phyloP scores from a whole-genome alignment of 2,113 vertebrate genomes.

The Pao palembangensis region DNA sequence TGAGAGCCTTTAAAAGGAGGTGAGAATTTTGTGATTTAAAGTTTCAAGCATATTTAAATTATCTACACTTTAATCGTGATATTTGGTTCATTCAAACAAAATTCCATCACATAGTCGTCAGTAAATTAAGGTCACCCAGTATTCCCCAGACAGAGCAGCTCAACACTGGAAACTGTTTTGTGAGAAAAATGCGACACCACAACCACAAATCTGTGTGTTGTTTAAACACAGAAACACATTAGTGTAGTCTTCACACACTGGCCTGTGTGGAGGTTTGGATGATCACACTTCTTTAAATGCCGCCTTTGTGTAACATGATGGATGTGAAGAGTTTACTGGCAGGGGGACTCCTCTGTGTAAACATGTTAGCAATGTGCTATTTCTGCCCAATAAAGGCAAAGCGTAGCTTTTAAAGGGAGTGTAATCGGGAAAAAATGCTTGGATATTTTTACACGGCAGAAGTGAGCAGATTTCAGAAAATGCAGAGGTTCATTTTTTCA shows the following conservation, averaged over 20 bases:
- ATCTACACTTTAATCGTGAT: too few species aligned
- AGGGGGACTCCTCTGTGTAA: slow-evolving; percentile 7
- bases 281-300: neutral
- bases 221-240: neutral
- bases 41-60: too few species aligned
- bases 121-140: too few species aligned
- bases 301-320: neutral
- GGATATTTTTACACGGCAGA: neutral
- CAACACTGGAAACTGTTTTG: too few species aligned
- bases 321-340: slow-evolving; percentile 14
- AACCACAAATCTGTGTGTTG: neutral
- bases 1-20: too few species aligned
- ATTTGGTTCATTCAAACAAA: too few species aligned
- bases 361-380: neutral
- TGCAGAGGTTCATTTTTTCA: neutral
- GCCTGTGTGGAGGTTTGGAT: neutral
- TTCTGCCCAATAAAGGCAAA: slow-evolving; percentile 23
- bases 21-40: too few species aligned
- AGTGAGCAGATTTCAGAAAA: neutral
- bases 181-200: neutral
- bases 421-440: neutral
- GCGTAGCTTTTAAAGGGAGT: neutral
- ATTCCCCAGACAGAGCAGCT: too few species aligned
- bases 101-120: too few species aligned
- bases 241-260: neutral